Conservation (phyloP, 2,888 invertebrate species). For the Drosophila maculinotata region DNA sequence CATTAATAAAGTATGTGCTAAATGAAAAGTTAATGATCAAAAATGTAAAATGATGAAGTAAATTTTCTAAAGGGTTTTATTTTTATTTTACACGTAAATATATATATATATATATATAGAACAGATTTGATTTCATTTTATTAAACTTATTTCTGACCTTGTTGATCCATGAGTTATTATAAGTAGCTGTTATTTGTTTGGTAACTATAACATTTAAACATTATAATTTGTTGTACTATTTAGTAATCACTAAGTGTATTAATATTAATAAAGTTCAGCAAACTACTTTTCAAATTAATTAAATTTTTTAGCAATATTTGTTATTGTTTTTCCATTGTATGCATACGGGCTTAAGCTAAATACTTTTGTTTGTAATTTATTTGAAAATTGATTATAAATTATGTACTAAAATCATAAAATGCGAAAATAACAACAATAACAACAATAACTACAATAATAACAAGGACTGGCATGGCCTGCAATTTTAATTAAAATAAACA, state of each 20-base stretch:
- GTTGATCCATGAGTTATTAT: too few species aligned
- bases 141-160: too few species aligned
- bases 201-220: too few species aligned
- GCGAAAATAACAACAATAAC: conserved; percentile 12
- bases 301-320: not conserved
- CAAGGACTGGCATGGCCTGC: conserved; percentile 11
- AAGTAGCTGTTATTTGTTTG: too few species aligned
- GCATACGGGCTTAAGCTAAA: conserved; percentile 31
- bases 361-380: conserved; percentile 67
- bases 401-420: conserved; percentile 55
- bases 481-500: conserved; percentile 74
- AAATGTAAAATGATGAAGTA: conserved; percentile 1
- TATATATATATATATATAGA: too few species aligned
- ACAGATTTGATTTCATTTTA: too few species aligned
- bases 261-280: too few species aligned
- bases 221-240: too few species aligned
- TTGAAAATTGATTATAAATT: conserved; percentile 72
- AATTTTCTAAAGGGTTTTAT: not conserved
- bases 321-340: too few species aligned
- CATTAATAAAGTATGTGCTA: conserved; percentile 9
- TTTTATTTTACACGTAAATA: too few species aligned
- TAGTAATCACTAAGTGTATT: too few species aligned
- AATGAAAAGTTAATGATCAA: not conserved
- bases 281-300: too few species aligned
- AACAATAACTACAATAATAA: conserved; percentile 18